phyloP scores from a whole-genome alignment of 2,888 invertebrate genomes.

The Phorcus lineatus region DNA sequence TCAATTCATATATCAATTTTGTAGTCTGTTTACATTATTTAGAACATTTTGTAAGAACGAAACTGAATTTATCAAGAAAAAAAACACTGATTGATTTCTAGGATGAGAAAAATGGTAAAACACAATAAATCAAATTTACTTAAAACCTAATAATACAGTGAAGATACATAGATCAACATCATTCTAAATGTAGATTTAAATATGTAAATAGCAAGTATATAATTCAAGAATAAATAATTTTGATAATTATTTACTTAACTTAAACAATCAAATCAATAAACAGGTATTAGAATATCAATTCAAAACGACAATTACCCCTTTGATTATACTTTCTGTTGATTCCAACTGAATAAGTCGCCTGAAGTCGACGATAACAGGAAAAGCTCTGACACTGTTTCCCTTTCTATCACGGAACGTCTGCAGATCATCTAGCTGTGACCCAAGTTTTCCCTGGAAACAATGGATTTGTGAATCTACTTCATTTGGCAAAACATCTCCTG shows the following conservation, averaged over 20 bases:
- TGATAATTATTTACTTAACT: too few relatives aligned
- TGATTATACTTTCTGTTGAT: slow-evolving; percentile 30
- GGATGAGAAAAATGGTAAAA: too few relatives aligned
- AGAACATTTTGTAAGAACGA: too few relatives aligned
- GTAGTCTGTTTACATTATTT: too few relatives aligned
- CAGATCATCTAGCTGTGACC: slow-evolving; percentile 62
- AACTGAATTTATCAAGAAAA: too few relatives aligned
- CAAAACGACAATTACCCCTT: background rate
- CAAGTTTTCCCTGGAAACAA: slow-evolving; percentile 55
- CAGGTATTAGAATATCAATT: background rate
- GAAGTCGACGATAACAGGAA: slow-evolving; percentile 68
- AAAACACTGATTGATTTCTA: too few relatives aligned
- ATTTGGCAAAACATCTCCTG: slow-evolving; percentile 33
- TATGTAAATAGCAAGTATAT: too few relatives aligned
- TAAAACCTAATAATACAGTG: too few relatives aligned
- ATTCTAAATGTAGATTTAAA: too few relatives aligned
- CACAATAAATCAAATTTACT: too few relatives aligned
- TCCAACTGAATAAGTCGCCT: slow-evolving; percentile 60
- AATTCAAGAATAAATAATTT: background rate
- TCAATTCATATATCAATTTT: too few relatives aligned
- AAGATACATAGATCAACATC: too few relatives aligned
- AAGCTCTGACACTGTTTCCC: slow-evolving; percentile 54
- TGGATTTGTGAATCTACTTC: slow-evolving; percentile 31
- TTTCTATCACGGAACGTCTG: slow-evolving; percentile 56
- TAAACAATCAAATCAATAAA: background rate